phyloP scores from a whole-genome alignment of 2,888 invertebrate genomes.

The Brachyptera putata region DNA sequence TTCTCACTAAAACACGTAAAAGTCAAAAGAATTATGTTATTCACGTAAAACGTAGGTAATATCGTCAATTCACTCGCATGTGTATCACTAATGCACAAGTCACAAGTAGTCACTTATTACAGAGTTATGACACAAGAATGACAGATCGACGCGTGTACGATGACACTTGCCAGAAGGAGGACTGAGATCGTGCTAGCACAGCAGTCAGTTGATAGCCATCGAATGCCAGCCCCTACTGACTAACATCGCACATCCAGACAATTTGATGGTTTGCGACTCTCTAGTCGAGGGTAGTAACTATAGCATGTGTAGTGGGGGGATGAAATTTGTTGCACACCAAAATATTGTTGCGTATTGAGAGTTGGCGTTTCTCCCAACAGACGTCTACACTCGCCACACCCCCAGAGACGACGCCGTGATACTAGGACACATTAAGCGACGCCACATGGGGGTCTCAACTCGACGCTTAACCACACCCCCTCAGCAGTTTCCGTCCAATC shows the following conservation, averaged over 20 bases:
- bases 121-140: no score
- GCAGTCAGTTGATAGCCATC: conserved; percentile 43
- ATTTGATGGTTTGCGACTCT: conserved; percentile 46
- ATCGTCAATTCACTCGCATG: no score
- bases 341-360: conserved; percentile 20
- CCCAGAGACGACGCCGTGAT: conserved; percentile 25
- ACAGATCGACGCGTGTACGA: no score
- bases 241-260: conserved; percentile 35
- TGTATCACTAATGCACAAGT: no score
- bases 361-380: conserved; percentile 28
- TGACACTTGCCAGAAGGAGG: conserved; percentile 35
- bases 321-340: conserved; percentile 21
- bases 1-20: no score
- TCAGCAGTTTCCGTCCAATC: conserved; percentile 37
- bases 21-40: no score
- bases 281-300: conserved; percentile 37
- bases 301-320: no score
- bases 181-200: conserved; percentile 39
- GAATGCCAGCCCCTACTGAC: conserved; percentile 27
- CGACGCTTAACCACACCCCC: conserved; percentile 26
- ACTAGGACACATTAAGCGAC: conserved; percentile 19
- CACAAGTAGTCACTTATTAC: no score
- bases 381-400: conserved; percentile 31
- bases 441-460: conserved; percentile 24
- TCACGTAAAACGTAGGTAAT: no score